A percentile compares a stretch with the other conserved stretches of the same genome.
phyloP scores from a whole-genome alignment of 2,797 vertebrate genomes.

The Scyliorhinus canicula region DNA sequence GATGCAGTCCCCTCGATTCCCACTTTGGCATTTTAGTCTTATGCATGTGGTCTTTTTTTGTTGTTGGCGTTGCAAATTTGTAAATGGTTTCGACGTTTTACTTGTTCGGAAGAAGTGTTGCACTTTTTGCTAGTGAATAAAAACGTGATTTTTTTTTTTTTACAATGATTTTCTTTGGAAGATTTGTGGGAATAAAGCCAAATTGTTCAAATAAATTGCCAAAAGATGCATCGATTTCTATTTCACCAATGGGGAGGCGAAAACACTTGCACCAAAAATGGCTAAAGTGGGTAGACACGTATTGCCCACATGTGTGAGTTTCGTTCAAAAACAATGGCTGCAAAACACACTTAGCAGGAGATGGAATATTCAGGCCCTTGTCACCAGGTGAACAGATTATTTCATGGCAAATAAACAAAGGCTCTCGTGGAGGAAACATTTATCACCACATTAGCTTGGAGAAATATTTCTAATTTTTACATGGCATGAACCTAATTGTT shows the following conservation, averaged over 20 bases:
- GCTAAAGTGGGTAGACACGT: neutral
- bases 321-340: neutral
- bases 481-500: neutral
- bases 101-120: neutral
- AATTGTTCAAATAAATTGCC: neutral
- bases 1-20: neutral
- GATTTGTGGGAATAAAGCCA: neutral
- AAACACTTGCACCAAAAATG: neutral
- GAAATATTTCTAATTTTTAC: neutral
- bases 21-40: neutral
- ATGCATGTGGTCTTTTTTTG: neutral
- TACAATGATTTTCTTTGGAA: neutral
- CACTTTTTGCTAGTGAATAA: neutral
- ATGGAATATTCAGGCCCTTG: neutral
- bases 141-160: neutral
- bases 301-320: neutral
- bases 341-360: neutral
- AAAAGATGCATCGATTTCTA: neutral
- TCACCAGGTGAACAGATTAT: neutral
- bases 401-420: neutral
- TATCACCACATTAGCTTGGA: no score
- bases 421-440: neutral
- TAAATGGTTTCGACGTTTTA: neutral
- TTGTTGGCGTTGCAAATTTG: neutral
- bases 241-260: neutral